Percentiles rank a stretch among this genome's conserved stretches.
These are phyloP conservation scores for Pandemis heparana DNA, from an alignment of 2,888 invertebrate genomes.

Conservation along the genomic window DNA sequence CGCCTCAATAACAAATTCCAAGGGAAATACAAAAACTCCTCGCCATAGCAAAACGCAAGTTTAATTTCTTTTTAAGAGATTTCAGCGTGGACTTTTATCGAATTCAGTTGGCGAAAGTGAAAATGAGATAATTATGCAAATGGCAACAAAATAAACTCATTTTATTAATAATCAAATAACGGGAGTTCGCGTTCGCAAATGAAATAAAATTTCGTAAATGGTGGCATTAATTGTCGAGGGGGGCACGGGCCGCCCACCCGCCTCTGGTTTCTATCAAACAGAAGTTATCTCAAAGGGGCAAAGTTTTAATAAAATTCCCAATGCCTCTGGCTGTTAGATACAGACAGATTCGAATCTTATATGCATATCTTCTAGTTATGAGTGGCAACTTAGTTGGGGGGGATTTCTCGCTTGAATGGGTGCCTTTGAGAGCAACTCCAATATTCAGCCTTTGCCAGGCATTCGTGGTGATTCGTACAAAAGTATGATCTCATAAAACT, in stretches of 20 bases:
- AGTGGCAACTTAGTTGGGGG: conserved; percentile 62
- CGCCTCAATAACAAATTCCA: conserved; percentile 47
- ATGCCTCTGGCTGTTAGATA: conserved; percentile 75
- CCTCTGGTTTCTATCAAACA: conserved; percentile 79
- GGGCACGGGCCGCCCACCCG: conserved; percentile 53
- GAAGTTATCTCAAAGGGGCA: conserved; percentile 82
- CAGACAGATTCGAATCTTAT: conserved; percentile 71
- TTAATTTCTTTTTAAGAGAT: conserved; percentile 77
- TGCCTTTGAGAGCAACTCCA: conserved; percentile 64
- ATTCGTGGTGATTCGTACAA: conserved; percentile 56
- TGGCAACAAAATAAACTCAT: conserved; percentile 82
- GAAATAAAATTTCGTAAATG: conserved; percentile 82
- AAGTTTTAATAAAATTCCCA: conserved; percentile 83
- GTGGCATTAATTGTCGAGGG: conserved; percentile 77
- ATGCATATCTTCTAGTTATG: conserved; percentile 68
- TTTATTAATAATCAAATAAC: conserved; percentile 84
- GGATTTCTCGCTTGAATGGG: conserved; percentile 61
- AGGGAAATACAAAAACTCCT: conserved; percentile 62
- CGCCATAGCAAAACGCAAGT: conserved; percentile 61
- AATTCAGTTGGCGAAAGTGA: conserved; percentile 70
- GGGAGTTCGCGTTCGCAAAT: conserved; percentile 76
- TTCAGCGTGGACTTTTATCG: conserved; percentile 67
- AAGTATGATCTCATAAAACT: conserved; percentile 49
- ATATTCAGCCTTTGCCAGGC: conserved; percentile 61
- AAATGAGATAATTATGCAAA: conserved; percentile 84